Evolutionary conservation across 2,888 invertebrate species (phyloP).

Genomic region (Netelia melanura): DNA sequence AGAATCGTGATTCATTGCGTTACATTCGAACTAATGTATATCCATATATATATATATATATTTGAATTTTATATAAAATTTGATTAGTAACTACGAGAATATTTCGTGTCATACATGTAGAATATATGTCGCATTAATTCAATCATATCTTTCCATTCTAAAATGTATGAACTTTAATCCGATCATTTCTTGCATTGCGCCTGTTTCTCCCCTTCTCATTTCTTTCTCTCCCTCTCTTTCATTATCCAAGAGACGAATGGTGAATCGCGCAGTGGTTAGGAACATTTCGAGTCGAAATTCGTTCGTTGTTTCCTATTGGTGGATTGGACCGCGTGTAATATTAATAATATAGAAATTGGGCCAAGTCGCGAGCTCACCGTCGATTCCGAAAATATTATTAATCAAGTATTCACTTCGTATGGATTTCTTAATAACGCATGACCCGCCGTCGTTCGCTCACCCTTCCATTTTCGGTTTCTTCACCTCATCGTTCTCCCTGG

Average conservation of each 20-base stretch:
- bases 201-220: neutral
- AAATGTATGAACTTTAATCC: slow-evolving; percentile 41
- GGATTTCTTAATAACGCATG: slow-evolving; percentile 39
- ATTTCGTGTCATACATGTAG: slow-evolving; percentile 16
- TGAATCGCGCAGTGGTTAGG: too few species aligned
- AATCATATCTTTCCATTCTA: slow-evolving; percentile 11
- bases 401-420: slow-evolving; percentile 38
- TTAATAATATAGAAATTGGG: slow-evolving; percentile 58
- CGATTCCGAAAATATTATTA: slow-evolving; percentile 41
- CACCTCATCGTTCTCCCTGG: neutral
- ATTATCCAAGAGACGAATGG: neutral
- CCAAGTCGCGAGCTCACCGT: slow-evolving; percentile 23
- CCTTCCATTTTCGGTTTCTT: neutral
- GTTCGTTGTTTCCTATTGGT: slow-evolving; percentile 18
- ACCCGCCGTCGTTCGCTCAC: slow-evolving; percentile 47
- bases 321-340: slow-evolving; percentile 30
- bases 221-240: neutral
- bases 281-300: neutral
- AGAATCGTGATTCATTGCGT: slow-evolving; percentile 43
- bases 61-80: neutral
- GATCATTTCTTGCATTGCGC: slow-evolving; percentile 17
- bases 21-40: neutral
- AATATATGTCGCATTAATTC: slow-evolving; percentile 17
- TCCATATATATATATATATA: slow-evolving; percentile 1
- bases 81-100: neutral